Base-by-base conservation (phyloP, 2,113 vertebrate genomes). In the Barbus barbus region DNA sequence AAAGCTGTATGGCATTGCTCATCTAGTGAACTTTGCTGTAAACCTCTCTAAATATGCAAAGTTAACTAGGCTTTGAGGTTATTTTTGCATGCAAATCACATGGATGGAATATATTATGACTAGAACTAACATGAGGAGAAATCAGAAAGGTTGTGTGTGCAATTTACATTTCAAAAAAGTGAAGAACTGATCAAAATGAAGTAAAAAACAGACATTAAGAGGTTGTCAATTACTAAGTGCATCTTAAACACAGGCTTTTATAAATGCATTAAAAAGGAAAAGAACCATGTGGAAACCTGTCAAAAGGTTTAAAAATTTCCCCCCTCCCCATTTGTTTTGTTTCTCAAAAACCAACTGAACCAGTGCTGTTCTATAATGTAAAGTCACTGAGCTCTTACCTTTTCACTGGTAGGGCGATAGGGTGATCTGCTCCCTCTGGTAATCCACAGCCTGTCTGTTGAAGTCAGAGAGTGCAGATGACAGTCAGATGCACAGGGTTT, bases 401-500 rank as follows among this genome's bases (percentile, higher is more conserved):
- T 20, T 53, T 81, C 44, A 53, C 16, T 71, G 63, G 46, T 78
- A 56, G 51, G 13, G 9, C 0, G 22, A 79, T 65, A 36, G 8
- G 1, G 4, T 0, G 31, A 81, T 81, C 22, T 69, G 18, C 20
- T 31, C 9, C 20, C 20, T 24, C 14, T 83, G 69, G 33, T 84
- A 61, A 36, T 86, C 81, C 58, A 31, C 78, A 69, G 31, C 46
- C 44, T 14, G 20, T 14, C 77, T 75, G 13, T 18, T 24, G 71
- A 58, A 56, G 78, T 87, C 85, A 72, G 58, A 75, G 85, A 79
- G 41, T 88, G 81, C 0, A 5, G 8, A 72, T 83, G 24, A n/a
- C 26, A n/a, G 61, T 53, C 65, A n/a, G 16, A 86, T 65, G n/a
- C n/a, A 38, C 51, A 60, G 81, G 84, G 31, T 89, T 94, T 92